Evolutionary conservation across 2,797 vertebrate species (phyloP), one percentile per base, ranked within the genome.

Genomic region (Pseudomugil gertrudae): DNA sequence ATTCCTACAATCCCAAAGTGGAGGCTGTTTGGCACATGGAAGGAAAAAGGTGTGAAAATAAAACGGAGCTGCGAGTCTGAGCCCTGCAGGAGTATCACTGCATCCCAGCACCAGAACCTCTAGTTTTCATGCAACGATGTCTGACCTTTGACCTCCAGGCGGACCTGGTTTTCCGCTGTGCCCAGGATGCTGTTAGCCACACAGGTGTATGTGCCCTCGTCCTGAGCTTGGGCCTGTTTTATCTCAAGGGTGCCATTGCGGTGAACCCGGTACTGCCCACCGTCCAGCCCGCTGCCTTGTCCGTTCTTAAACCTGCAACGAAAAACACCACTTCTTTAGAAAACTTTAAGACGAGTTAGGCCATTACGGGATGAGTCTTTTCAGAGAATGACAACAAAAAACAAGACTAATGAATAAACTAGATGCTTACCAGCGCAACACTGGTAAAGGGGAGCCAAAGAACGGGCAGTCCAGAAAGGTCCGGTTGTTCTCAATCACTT

Each of bases 111-210:
- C 36, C 36, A 38, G 14, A 15, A 38, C 14, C 14, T 38, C 4
- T 6, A 38, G 4, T 3, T 36, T 36, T 36, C 13, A 36, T 36
- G 35, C 35, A 14, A 9, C 50, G 21, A 54, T 69, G 52, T 67
- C 93, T 94, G 88, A 99, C 98, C 98, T 98, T 99, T 99, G 89
- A 99, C 95, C 89, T 99, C 96, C 85, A 99, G 94, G 67, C 93
- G 95, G 75, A 98, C 96, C 77, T 96, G 95, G 77, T 96, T 98
- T 75, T 99, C 95, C 0, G 90, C 95, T 36, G 92, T 95, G 10
- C 98, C 97, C 84, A 98, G 86, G 72, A 98, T 96, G 90, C 94
- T 99, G 87, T 86, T 97, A 67, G 96, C 98, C 0, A 99, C 95
- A 0, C 97, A 99, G 9, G 96, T 99, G 74, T 99, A 99, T 67